Base-by-base conservation (phyloP, 2,797 vertebrate species). In the Sciurus vulgaris region DNA sequence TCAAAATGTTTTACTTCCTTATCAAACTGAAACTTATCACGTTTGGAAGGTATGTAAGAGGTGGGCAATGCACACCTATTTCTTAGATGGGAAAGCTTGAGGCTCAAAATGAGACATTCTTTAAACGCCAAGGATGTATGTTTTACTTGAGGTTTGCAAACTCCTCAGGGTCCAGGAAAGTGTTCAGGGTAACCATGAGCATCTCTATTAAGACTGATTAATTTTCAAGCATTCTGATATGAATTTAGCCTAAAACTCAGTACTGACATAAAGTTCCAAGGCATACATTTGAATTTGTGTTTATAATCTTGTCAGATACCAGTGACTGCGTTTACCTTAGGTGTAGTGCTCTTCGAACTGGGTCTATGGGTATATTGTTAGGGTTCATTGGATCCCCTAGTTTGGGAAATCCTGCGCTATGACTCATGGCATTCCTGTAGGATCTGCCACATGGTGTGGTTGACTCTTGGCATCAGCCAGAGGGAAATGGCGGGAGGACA, bases 201-300 rank as follows among this genome's bases (percentile, higher is more conserved):
- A 78, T 47, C 20, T 28, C 59, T 51, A 18, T 56, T 38, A 79
- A 81, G 8, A 90, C 79, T 38, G 51, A 78, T 72, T 76, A 35
- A 67, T 30, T 96, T 79, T 76, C 17, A 54, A 65, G 44, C 12
- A 73, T 88, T 94, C 86, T 70, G 65, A 94, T 22, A 20, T 11
- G 76, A 54, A 73, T 28, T n/a, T 56, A 33, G 56, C 30, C 61
- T 65, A 73, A 47, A 47, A 38, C n/a, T 9, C 35, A 93, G 12
- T 11, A 20, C 78, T 20, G 59, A 22, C 65, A 15, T 7, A 5
- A 65, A 88, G 35, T n/a, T 61, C 84, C 95, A 73, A 89, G 89
- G 49, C 28, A 47, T 41, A 49, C 13, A 20, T 28, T 59, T 33
- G 44, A 33, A 13, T 59, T 61, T 65, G 38, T 61, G 2, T 82